phyloP scores from a whole-genome alignment of 2,797 vertebrate genomes.

The Carduelis carduelis region DNA sequence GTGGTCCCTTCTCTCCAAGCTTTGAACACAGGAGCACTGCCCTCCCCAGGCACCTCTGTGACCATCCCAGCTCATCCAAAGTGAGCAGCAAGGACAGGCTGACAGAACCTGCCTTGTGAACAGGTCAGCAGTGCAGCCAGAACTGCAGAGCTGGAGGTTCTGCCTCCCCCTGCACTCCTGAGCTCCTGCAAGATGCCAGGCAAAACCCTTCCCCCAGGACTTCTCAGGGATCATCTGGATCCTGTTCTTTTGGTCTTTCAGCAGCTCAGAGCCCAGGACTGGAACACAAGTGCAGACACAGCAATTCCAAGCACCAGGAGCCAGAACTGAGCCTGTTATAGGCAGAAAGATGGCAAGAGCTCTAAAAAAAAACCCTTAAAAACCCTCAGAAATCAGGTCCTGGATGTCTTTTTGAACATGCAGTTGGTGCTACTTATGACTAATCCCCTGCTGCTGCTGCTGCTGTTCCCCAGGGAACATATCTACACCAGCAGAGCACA shows the following conservation, averaged over 20 bases:
- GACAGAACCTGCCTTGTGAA: neutral
- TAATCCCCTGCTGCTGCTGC: neutral
- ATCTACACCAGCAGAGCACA: neutral
- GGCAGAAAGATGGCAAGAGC: neutral
- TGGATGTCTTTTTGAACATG: neutral
- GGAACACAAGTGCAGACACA: neutral
- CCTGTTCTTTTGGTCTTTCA: neutral
- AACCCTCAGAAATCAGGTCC: neutral
- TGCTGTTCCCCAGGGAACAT: constrained; percentile 11
- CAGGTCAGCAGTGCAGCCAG: neutral
- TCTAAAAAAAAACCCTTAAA: neutral
- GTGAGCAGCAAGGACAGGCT: neutral
- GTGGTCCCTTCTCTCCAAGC: neutral
- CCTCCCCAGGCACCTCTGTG: neutral
- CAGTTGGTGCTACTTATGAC: neutral
- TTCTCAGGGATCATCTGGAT: neutral
- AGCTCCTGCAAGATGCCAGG: neutral
- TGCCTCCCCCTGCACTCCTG: neutral
- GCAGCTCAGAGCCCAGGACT: neutral
- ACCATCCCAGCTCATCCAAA: neutral
- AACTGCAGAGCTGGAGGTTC: neutral
- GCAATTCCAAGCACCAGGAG: neutral
- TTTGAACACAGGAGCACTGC: rapidly evolving
- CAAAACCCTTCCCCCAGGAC: neutral
- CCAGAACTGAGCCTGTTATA: neutral